Evolutionary conservation across 2,797 vertebrate species (phyloP).

Genomic region (Cossypha caffra): DNA sequence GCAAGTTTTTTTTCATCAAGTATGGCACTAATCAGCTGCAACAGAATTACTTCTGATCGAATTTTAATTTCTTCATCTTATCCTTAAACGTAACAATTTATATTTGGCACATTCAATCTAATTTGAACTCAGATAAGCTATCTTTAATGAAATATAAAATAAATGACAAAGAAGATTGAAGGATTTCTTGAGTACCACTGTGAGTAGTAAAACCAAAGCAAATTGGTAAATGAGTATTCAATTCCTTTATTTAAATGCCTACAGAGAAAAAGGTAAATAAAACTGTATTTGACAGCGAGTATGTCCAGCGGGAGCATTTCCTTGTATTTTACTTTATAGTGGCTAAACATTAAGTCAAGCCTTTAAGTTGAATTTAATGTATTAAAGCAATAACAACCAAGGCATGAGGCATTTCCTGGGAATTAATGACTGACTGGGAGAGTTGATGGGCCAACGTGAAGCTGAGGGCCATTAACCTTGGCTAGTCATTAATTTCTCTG

Average conservation of each 20-base stretch:
- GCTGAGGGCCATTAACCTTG: constrained; percentile 68
- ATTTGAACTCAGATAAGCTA: not conserved
- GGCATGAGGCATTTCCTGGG: constrained; percentile 66
- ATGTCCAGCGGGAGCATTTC: constrained; percentile 45
- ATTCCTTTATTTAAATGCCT: constrained; percentile 27
- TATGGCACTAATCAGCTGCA: not conserved
- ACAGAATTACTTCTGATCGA: not conserved
- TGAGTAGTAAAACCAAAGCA: constrained; percentile 14
- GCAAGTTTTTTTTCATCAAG: not conserved
- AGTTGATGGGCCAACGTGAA: constrained; percentile 64
- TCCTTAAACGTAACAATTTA: not conserved
- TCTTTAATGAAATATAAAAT: constrained; percentile 15
- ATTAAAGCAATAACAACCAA: constrained; percentile 74
- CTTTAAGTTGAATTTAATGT: constrained; percentile 75
- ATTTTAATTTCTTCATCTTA: not conserved
- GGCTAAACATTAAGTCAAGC: constrained; percentile 72
- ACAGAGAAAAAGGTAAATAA: constrained; percentile 66
- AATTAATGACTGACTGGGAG: constrained; percentile 75
- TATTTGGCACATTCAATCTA: not conserved
- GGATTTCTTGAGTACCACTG: not conserved
- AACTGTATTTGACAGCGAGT: constrained; percentile 45
- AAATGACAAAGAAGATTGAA: not conserved
- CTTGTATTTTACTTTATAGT: constrained; percentile 68
- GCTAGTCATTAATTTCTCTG: constrained; percentile 71
- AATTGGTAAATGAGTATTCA: constrained; percentile 21